Conservation (phyloP, 2,113 vertebrate genomes). For the Ageneiosus marmoratus region DNA sequence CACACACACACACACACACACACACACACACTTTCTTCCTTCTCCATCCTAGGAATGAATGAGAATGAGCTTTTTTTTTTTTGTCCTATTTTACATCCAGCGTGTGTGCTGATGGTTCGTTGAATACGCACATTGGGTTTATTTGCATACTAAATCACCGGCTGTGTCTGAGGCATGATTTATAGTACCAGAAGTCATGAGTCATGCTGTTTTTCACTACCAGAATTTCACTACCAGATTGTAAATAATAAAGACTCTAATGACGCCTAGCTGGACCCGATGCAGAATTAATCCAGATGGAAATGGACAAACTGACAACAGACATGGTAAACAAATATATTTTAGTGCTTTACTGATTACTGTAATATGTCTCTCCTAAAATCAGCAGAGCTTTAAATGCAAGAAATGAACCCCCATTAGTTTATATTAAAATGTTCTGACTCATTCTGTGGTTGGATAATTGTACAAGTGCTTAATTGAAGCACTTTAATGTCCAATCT, state of each 20-base stretch:
- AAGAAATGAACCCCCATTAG: neutral
- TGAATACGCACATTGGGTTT: constrained; percentile 46
- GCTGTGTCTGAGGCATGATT: neutral
- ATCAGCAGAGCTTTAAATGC: neutral
- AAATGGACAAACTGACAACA: neutral
- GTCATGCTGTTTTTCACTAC: neutral
- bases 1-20: neutral
- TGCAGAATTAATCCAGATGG: neutral
- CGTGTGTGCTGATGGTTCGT: constrained; percentile 28
- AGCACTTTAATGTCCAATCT: neutral
- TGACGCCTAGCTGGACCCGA: neutral
- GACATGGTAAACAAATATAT: neutral
- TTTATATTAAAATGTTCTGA: neutral
- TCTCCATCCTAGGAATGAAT: constrained; percentile 46
- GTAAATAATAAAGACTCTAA: neutral
- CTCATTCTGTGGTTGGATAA: neutral
- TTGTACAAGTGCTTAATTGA: neutral
- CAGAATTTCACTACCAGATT: neutral
- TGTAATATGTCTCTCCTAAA: neutral
- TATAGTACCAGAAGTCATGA: neutral
- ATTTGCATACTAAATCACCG: constrained; percentile 48
- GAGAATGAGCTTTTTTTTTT: constrained; percentile 53
- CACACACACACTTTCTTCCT: neutral
- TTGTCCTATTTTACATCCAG: constrained; percentile 41
- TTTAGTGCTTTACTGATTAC: neutral